These are phyloP conservation scores for Siniperca scherzeri DNA, from an alignment of 2,797 vertebrate genomes.

Conservation along the genomic window DNA sequence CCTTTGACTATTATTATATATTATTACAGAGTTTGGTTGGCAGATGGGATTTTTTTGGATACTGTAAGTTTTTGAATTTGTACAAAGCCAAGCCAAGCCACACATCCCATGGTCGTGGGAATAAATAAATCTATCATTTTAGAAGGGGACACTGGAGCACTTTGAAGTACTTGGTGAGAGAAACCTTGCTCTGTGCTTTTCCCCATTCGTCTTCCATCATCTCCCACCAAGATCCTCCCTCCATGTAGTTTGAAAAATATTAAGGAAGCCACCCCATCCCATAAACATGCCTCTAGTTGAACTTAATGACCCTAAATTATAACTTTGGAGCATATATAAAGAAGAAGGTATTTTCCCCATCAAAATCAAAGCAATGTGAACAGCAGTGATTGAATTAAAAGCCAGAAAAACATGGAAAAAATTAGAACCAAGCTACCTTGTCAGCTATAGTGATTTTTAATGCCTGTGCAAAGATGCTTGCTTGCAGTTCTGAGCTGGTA, in stretches of 20 bases:
- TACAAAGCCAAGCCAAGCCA: constrained; percentile 52
- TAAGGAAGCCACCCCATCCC: constrained; percentile 40
- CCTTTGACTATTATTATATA: constrained; percentile 39
- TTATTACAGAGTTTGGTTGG: constrained; percentile 56
- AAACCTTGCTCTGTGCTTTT: constrained; percentile 44
- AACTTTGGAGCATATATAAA: constrained; percentile 45
- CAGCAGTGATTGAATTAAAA: constrained; percentile 21
- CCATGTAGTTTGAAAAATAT: constrained; percentile 49
- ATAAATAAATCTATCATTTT: constrained; percentile 46
- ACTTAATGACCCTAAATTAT: constrained; percentile 50
- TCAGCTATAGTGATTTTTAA: constrained; percentile 2
- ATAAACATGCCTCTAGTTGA: constrained; percentile 52
- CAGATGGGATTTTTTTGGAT: constrained; percentile 32
- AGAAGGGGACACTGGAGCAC: constrained; percentile 32
- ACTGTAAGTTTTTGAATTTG: constrained; percentile 31
- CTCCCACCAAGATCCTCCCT: constrained; percentile 53
- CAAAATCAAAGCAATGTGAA: constrained; percentile 28
- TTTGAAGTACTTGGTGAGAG: constrained; percentile 55
- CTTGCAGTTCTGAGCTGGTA: constrained; percentile 1
- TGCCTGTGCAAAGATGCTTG: neutral
- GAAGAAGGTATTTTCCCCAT: constrained; percentile 22
- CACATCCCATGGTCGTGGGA: constrained; percentile 52
- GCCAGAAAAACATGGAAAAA: constrained; percentile 25
- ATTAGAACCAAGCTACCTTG: constrained; percentile 22
- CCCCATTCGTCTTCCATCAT: constrained; percentile 48